phyloP scores from a whole-genome alignment of 2,113 vertebrate species.

The Uria aalge region DNA sequence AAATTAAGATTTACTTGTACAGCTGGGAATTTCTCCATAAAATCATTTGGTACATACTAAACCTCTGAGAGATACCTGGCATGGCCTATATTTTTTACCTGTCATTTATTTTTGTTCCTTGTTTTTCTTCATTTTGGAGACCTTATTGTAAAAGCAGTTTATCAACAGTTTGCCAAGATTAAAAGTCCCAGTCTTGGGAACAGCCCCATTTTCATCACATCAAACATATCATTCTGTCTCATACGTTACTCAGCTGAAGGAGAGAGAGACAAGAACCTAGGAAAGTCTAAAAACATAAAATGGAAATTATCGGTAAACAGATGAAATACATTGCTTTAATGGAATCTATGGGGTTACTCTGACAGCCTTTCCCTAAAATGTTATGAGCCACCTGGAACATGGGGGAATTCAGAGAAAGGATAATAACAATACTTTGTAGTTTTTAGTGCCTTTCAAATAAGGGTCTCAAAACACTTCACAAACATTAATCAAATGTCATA shows the following conservation, averaged over 20 bases:
- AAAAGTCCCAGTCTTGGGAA: background rate
- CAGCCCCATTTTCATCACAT: background rate
- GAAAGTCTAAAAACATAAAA: background rate
- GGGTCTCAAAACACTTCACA: conserved; percentile 18
- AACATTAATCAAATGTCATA: conserved; percentile 22
- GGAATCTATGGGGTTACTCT: background rate
- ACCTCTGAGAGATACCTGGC: background rate
- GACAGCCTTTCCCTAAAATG: conserved; percentile 29
- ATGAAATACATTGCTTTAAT: background rate
- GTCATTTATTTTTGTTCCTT: background rate
- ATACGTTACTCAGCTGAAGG: background rate
- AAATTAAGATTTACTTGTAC: background rate
- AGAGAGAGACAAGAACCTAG: background rate
- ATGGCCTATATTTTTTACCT: background rate
- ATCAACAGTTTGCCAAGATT: background rate
- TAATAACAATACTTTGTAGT: conserved; percentile 6
- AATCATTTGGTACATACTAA: background rate
- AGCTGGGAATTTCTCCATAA: background rate
- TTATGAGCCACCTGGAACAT: conserved; percentile 22
- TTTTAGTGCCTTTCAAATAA: conserved; percentile 38
- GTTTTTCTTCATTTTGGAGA: background rate
- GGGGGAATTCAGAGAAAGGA: conserved; percentile 23
- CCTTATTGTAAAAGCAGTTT: background rate
- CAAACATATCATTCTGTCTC: background rate
- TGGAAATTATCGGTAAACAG: background rate